Conservation (phyloP, 2,888 invertebrate species). For the Gonocerus acuteangulatus region DNA sequence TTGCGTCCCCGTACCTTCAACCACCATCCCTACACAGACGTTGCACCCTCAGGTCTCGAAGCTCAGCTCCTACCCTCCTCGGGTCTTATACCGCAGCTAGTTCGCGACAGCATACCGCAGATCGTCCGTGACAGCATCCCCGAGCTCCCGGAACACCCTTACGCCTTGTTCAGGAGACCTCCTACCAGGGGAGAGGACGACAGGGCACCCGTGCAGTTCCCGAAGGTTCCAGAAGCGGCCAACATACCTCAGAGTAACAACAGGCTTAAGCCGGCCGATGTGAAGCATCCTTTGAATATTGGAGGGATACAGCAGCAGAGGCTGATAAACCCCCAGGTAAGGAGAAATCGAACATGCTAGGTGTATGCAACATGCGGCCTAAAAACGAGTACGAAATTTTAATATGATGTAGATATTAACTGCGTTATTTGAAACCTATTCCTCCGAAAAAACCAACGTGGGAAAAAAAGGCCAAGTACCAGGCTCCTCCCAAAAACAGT, state of each 20-base stretch:
- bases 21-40: conserved; percentile 43
- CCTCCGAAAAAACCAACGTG: too few species aligned
- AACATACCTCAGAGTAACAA: conserved; percentile 14
- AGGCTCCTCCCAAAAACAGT: too few species aligned
- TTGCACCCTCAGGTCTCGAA: not conserved
- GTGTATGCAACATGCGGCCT: too few species aligned
- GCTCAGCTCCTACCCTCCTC: not conserved
- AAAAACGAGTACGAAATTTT: too few species aligned
- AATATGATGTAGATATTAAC: too few species aligned
- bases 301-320: not conserved
- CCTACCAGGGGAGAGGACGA: conserved; percentile 28
- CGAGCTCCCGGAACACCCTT: conserved; percentile 16
- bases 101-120: not conserved
- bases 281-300: conserved; percentile 27
- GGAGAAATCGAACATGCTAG: too few species aligned
- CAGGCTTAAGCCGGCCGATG: conserved; percentile 25
- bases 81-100: not conserved
- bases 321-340: conserved; percentile 1
- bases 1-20: conserved; percentile 45
- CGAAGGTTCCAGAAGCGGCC: conserved; percentile 34
- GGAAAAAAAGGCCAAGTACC: too few species aligned
- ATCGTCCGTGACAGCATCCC: not conserved
- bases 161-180: conserved; percentile 29
- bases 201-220: conserved; percentile 37
- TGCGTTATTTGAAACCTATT: too few species aligned